These are phyloP conservation scores for Drosophila arawakana DNA, from an alignment of 1,140 invertebrate species.

Conservation along the genomic window DNA sequence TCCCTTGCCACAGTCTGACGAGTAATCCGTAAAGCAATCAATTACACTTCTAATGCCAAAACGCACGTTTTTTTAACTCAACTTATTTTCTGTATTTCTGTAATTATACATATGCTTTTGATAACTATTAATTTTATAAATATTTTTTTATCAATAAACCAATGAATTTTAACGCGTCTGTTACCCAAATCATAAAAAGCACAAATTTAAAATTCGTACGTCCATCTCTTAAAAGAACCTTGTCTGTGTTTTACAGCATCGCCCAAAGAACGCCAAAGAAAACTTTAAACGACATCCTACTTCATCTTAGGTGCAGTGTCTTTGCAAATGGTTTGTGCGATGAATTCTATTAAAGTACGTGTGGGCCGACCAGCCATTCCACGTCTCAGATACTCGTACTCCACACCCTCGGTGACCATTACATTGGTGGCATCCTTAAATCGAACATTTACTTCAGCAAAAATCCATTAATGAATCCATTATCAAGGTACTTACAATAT, in stretches of 20 bases:
- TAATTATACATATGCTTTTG: conserved; percentile 49
- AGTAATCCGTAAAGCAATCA: conserved; percentile 62
- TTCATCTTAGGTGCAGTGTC: conserved; percentile 78
- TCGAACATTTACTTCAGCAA: conserved; percentile 78
- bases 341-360: conserved; percentile 91
- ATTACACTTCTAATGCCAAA: conserved; percentile 34
- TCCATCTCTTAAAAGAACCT: conserved; percentile 45
- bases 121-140: conserved; percentile 66
- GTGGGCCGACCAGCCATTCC: conserved; percentile 93
- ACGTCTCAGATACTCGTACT: conserved; percentile 85
- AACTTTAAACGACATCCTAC: conserved; percentile 27
- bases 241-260: conserved; percentile 9
- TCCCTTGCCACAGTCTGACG: conserved; percentile 37
- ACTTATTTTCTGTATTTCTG: conserved; percentile 28
- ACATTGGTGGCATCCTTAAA: conserved; percentile 78
- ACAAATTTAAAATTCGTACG: conserved; percentile 26
- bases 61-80: conserved; percentile 37
- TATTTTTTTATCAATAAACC: conserved; percentile 58
- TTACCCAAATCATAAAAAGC: conserved; percentile 29
- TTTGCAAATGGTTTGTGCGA: conserved; percentile 85
- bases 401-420: conserved; percentile 78
- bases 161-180: conserved; percentile 58
- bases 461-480: background rate
- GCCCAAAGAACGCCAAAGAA: conserved; percentile 12
- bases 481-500: conserved; percentile 91